Base-by-base conservation (phyloP, 2,888 invertebrate genomes). In the Allophyes oxyacanthae region DNA sequence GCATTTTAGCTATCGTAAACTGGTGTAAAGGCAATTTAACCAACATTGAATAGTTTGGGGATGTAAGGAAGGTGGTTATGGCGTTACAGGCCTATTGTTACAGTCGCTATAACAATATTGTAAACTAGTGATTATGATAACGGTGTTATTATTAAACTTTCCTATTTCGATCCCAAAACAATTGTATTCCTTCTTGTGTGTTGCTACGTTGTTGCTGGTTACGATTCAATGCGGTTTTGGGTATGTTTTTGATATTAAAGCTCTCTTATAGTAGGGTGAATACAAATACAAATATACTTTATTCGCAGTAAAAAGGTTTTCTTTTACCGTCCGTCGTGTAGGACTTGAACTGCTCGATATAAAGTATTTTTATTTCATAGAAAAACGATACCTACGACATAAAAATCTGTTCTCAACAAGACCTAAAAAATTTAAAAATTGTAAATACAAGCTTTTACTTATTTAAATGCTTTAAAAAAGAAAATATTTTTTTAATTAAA, bases 11-110 rank as follows among this genome's bases (percentile, higher is more conserved):
- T 77, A 83, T 81, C 79, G 75, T 79, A 78, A 77, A 82, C 78
- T 75, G 74, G 56, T 79, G 71, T 80, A 76, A 84, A 83, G 82
- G 83, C 82, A 87, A 84, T 86, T 85, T 85, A 79, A 79, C 78
- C 82, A 57, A 59, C 45, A 79, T 74, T 80, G 79, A 79, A 87
- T 86, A 82, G 84, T 83, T 86, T 84, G 72, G 81, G 77, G 76
- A 71, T 76, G 72, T 73, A 68, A 65, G 79, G 66, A 67, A 81
- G 77, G 75, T 75, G 71, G 73, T 75, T 77, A 78, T 72, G 68
- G 63, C 58, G 68, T 67, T 77, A 70, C 70, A 69, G 40, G 69
- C 71, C 77, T 64, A 77, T 83, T 81, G 81, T 81, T 78, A 69
- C 55, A 68, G 72, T 76, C 55, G 57, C 57, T 60, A 52, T 65